Base-by-base conservation (phyloP, 2,797 vertebrate species). In the Hippocampus kuda region DNA sequence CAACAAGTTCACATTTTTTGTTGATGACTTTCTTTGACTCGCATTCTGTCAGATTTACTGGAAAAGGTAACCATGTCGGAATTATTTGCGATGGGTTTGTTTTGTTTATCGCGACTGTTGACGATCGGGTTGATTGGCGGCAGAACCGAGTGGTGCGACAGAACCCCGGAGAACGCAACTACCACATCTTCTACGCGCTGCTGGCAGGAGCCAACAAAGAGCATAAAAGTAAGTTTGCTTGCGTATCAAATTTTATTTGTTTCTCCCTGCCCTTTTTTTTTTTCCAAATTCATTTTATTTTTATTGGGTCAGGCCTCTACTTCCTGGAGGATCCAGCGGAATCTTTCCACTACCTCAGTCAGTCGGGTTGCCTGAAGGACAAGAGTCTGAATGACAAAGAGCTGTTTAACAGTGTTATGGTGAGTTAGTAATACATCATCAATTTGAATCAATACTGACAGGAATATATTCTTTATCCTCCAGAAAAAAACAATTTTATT, bases 111-210 rank as follows among this genome's bases (percentile, higher is more conserved):
- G 8, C 22, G 8, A 20, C 12, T 5, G 4, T 30, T 48, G 24
- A 46, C 4, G 30, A 61, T 27, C 1, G 42, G 13, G 42, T 69
- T 15, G 5, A 64, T 84, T 79, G 66, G 75, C 71, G 79, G 84
- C 85, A 97, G 95, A 97, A 95, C 72, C 93, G 95, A 44, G 95
- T 97, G 75, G 94, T 94, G 22, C 90, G 95, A 73, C 95, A 97
- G 88, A 96, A 95, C 80, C 95, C 93, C 0, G 94, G 93, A 56
- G 95, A 97, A 87, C 85, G 94, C 76, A 97, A 95, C 86, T 97
- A 94, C 83, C 95, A 97, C 86, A 94, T 97, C 81, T 97, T 97
- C 86, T 97, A 97, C 41, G 93, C 94, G 72, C 85, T 97, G 68
- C 87, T 96, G 75, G 91, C 93, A 34, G 95, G 94, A 72, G 85